phyloP scores from a whole-genome alignment of 2,888 invertebrate genomes.

The Eutolmus rufibarbis region DNA sequence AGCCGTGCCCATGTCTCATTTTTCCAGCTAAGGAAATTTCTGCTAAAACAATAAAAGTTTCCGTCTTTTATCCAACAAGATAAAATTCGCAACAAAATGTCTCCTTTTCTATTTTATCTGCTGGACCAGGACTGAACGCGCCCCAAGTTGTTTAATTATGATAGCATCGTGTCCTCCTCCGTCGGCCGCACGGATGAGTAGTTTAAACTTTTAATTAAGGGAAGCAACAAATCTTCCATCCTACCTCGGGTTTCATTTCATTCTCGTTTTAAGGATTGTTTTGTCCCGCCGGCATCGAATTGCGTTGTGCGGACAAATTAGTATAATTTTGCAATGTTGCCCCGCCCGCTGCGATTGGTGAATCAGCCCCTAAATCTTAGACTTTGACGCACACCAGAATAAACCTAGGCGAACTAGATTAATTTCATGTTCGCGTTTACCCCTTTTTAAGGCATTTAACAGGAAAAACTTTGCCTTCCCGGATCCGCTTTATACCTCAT shows the following conservation, averaged over 20 bases:
- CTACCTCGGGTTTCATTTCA: slow-evolving; percentile 6
- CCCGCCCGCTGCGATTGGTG: neutral
- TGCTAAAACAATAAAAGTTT: slow-evolving; percentile 37
- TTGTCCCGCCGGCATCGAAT: slow-evolving; percentile 12
- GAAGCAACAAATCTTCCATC: slow-evolving; percentile 24
- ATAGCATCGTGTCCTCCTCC: slow-evolving; percentile 12
- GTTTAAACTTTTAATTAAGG: slow-evolving; percentile 44
- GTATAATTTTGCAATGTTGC: slow-evolving; percentile 22
- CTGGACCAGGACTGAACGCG: slow-evolving; percentile 4
- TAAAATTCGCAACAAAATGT: slow-evolving; percentile 34
- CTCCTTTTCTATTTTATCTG: slow-evolving; percentile 16
- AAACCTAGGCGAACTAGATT: neutral
- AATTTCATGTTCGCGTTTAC: neutral
- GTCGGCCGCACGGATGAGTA: slow-evolving; percentile 36
- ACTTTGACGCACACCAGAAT: neutral
- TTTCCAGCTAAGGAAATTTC: slow-evolving; percentile 15
- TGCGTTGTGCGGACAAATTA: slow-evolving; percentile 31
- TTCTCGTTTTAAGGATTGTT: slow-evolving; percentile 19
- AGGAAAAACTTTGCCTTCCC: slow-evolving; percentile 11
- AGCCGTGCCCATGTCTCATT: neutral
- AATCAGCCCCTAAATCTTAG: neutral
- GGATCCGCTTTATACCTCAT: slow-evolving; percentile 30
- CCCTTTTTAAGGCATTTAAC: neutral
- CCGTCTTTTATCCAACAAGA: slow-evolving; percentile 27
- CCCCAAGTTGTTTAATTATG: slow-evolving; percentile 40